These are phyloP conservation scores for Unio delphinus DNA, from an alignment of 2,888 invertebrate genomes.

Conservation along the genomic window DNA sequence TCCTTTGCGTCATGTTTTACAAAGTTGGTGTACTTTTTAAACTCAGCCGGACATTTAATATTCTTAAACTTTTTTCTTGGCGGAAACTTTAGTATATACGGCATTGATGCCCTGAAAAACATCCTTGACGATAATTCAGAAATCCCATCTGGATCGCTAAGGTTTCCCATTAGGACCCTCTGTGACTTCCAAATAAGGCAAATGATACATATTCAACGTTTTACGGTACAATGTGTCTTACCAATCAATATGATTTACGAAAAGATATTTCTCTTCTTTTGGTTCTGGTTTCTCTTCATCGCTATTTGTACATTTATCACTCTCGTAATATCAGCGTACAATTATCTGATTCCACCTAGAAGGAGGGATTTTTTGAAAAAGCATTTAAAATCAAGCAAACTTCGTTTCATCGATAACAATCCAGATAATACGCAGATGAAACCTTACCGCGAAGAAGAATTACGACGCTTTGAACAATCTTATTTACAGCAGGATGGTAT, in stretches of 20 bases:
- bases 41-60: conserved; percentile 15
- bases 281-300: conserved; percentile 40
- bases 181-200: conserved; percentile 45
- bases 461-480: background rate
- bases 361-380: conserved; percentile 23
- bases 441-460: conserved; percentile 13
- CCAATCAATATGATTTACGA: conserved; percentile 43
- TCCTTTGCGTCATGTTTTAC: conserved; percentile 7
- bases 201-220: conserved; percentile 34
- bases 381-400: conserved; percentile 17
- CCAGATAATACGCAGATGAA: conserved; percentile 11
- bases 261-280: conserved; percentile 41
- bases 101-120: conserved; percentile 16
- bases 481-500: conserved; percentile 28
- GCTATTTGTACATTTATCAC: conserved; percentile 17
- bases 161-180: conserved; percentile 47
- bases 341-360: conserved; percentile 7
- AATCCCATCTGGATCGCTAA: conserved; percentile 10
- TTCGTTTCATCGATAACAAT: conserved; percentile 5
- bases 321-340: conserved; percentile 12
- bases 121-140: no score
- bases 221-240: conserved; percentile 40
- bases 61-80: conserved; percentile 25
- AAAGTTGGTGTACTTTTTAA: conserved; percentile 11
- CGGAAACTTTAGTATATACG: conserved; percentile 18